phyloP scores from a whole-genome alignment of 2,888 invertebrate genomes.

The Chalcosyrphus nemorum region DNA sequence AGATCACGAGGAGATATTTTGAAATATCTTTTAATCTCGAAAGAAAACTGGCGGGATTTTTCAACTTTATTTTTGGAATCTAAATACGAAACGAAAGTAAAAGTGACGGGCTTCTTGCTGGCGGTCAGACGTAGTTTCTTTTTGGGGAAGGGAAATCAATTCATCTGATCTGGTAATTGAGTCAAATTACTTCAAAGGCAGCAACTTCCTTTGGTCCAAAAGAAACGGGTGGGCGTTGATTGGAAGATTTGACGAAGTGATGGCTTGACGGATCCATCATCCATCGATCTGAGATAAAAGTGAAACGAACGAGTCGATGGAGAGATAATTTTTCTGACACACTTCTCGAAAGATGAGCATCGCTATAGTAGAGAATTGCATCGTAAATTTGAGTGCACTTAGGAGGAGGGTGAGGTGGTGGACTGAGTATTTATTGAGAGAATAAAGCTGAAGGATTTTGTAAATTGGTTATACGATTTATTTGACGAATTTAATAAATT shows the following conservation, averaged over 20 bases:
- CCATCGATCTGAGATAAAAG: conserved; percentile 6
- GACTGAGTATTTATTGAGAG: not conserved
- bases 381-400: conserved; percentile 63
- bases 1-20: conserved; percentile 3
- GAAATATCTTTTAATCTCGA: not conserved
- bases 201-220: conserved; percentile 21
- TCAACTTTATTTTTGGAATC: conserved; percentile 24
- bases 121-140: not conserved
- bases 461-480: not conserved
- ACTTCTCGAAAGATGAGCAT: not conserved
- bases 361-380: conserved; percentile 42
- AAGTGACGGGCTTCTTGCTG: not conserved
- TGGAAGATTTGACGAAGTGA: conserved; percentile 35
- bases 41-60: not conserved
- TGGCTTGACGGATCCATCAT: not conserved
- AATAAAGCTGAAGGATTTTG: not conserved
- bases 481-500: not conserved
- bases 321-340: conserved; percentile 23
- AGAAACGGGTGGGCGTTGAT: conserved; percentile 18
- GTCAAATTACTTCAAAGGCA: conserved; percentile 58
- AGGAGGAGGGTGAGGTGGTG: not conserved
- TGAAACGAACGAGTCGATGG: not conserved
- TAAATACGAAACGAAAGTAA: conserved; percentile 14
- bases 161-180: conserved; percentile 61
- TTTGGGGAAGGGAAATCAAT: conserved; percentile 27